Evolutionary conservation across 2,113 vertebrate species (phyloP).

Genomic region (Phoxinus phoxinus): DNA sequence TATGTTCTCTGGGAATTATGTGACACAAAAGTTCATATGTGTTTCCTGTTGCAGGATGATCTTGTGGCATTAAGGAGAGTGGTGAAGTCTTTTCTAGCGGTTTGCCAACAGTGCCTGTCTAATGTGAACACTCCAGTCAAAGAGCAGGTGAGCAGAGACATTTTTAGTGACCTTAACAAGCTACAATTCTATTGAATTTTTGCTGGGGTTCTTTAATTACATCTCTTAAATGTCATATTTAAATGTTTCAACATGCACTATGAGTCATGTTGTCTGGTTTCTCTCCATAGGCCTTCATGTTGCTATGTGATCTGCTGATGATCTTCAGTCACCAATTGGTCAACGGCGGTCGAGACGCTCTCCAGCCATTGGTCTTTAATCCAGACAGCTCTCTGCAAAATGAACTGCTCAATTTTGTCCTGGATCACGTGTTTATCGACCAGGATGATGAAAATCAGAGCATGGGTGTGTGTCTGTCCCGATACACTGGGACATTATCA

Average conservation of each 20-base stretch:
- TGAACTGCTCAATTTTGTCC: conserved; percentile 95
- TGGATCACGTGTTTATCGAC: conserved; percentile 99
- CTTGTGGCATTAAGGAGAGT: conserved; percentile 93
- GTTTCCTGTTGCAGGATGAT: conserved; percentile 84
- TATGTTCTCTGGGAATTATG: not conserved
- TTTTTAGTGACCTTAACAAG: not conserved
- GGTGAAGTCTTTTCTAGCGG: conserved; percentile 96
- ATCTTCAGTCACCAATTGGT: conserved; percentile 98
- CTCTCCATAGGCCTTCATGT: conserved; percentile 91
- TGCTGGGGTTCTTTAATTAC: not conserved
- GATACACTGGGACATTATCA: not conserved
- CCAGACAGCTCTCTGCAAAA: conserved; percentile 93
- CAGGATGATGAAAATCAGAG: conserved; percentile 99
- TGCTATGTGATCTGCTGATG: conserved; percentile 98
- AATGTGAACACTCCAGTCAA: conserved; percentile 98
- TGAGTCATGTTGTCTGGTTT: not conserved
- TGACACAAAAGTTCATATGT: not conserved
- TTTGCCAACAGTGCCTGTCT: conserved; percentile 98
- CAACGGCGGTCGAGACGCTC: conserved; percentile 90
- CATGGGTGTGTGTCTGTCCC: conserved; percentile 84
- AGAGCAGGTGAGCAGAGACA: conserved; percentile 84
- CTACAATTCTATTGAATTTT: not conserved
- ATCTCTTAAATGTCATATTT: not conserved
- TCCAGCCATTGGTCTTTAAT: conserved; percentile 95
- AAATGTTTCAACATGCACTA: not conserved